Base-by-base conservation (phyloP, 2,888 invertebrate genomes). In the Nasonia oneida region DNA sequence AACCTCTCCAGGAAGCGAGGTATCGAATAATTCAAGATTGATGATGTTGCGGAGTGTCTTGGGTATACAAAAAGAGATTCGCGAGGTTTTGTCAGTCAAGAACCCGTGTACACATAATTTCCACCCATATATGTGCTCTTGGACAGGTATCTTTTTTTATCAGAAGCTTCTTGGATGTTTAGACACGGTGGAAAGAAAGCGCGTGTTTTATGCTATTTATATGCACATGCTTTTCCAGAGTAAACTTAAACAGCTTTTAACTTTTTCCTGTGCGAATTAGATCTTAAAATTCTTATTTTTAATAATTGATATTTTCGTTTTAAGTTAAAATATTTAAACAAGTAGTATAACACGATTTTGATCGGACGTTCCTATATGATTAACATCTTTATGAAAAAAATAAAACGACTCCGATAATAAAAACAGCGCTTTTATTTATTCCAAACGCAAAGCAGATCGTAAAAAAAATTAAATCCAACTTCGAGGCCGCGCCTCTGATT, bases 1-100 rank as follows among this genome's bases (percentile, higher is more conserved):
- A 33, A 3, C 10, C 33, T 6, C 3, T n/a, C 12, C 18, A 53
- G 42, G 37, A 23, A 64, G n/a, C 15, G 73, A 73, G 14, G 2
- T 12, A 15, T 81, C 33, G 18, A 10, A 64, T 82, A 64, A n/a
- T 75, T 50, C 23, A 47, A 82, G 81, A 82, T 82, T 82, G 73
- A 81, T 81, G 81, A 81, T 81, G 42, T 29, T 4, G 67, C 8
- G 6, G 23, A 53, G 39, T 8, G 39, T 23, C 6, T 37, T 39
- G 18, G 29, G 39, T 23, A 23, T 57, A 23, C 15, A 12, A 42
- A 37, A 57, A 39, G 57, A 61, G 39, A 23, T 74, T 61, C 18
- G 23, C 42, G 61, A 57, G 42, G 57, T 61, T 81, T 81, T 81
- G 4, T 42, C 61, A n/a, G 39, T n/a, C 67, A 37, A 71, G 47